Conservation (phyloP, 1,140 invertebrate genomes). For the Tigriopus japonicus region DNA sequence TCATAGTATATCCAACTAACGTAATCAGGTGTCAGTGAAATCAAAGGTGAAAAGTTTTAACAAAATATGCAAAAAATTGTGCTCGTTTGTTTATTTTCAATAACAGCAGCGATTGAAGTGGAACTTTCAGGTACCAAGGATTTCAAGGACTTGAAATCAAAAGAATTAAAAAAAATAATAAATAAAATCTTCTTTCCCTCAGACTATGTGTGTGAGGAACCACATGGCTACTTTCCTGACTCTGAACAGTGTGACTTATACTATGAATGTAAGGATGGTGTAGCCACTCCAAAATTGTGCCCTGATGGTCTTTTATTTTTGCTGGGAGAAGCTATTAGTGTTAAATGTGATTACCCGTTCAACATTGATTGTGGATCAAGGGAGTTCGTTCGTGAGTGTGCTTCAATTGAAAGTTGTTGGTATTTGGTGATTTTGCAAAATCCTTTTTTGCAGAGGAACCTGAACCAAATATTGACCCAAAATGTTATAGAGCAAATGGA, state of each 20-base stretch:
- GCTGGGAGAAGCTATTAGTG: conserved; percentile 41
- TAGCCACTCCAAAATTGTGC: conserved; percentile 47
- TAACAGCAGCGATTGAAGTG: not conserved
- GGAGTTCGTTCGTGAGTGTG: conserved; percentile 33
- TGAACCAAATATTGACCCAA: conserved; percentile 11
- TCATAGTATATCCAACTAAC: too few species aligned
- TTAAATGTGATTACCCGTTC: conserved; percentile 53
- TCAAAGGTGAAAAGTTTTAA: too few species aligned
- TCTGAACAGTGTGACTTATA: conserved; percentile 55
- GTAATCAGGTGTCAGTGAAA: too few species aligned
- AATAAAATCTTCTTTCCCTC: too few species aligned
- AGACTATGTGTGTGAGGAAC: conserved; percentile 39
- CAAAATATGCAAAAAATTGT: not conserved
- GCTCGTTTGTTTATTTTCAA: not conserved
- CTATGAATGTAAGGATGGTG: conserved; percentile 56
- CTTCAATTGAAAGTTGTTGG: not conserved
- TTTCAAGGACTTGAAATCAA: not conserved
- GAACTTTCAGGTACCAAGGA: not conserved
- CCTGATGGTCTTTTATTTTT: conserved; percentile 66
- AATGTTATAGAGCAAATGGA: conserved; percentile 56
- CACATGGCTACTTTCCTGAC: conserved; percentile 45
- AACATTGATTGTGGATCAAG: conserved; percentile 57
- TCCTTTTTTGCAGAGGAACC: conserved; percentile 5
- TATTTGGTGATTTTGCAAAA: not conserved
- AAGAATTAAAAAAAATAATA: not conserved